Evolutionary conservation across 2,888 invertebrate species (phyloP), one percentile per base, ranked within the genome.

Genomic region (Aporophyla lueneburgensis): DNA sequence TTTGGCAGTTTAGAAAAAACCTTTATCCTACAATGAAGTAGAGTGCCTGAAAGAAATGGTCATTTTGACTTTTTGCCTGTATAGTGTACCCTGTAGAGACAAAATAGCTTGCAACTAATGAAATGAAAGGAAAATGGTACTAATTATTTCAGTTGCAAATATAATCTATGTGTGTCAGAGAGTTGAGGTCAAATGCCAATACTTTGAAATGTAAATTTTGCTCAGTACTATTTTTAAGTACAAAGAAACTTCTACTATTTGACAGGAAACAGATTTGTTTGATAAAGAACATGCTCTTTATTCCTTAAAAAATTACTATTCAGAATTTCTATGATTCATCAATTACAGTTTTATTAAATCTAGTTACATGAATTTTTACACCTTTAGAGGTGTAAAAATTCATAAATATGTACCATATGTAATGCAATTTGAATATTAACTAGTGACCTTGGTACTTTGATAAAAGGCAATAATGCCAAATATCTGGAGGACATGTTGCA

Each of bases 181-280:
- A 67, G 67, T 56, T 61, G n/a, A 74, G 83, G 76, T 82, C 76
- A 84, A 76, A 82, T 63, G 85, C n/a, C 71, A 80, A 56, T 51
- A 67, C 19, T 46, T 12, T 71, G 24, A 21, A 71, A 76, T 58
- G 40, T 68, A 49, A 73, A 54, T 68, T 61, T 46, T 33, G 16
- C 51, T 71, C 69, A 77, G 76, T 80, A 69, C 21, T 14, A 56
- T 33, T 70, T 70, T 49, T n/a, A 62, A 1, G 21, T n/a, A 27
- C 5, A 21, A 65, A 67, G 33, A 65, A 51, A 72, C 27, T 46
- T 19, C 40, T 43, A 14, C 40, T 40, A 24, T 61, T 66, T 24
- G 7, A 7, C 43, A 61, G 21, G 19, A 62, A 74, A 59, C 14
- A 27, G 19, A 56, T 14, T 46, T 66, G 5, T 40, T n/a, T 43